Evolutionary conservation across 1,140 invertebrate genomes (phyloP).

Genomic region (Aradophagus sp.): DNA sequence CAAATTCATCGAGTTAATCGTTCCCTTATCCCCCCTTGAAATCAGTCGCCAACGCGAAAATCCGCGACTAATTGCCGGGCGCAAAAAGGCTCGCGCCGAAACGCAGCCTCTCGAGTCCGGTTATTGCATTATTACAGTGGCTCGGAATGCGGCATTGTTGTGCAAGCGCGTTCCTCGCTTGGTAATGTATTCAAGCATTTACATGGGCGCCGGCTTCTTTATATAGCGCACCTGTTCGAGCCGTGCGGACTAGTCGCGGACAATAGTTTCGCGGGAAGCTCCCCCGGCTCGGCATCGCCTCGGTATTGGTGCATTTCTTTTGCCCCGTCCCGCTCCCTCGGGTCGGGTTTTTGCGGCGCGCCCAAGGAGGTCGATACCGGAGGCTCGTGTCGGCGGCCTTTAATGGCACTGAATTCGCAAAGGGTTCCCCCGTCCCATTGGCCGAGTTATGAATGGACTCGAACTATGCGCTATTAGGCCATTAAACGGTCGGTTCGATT

Average conservation of each 20-base stretch:
- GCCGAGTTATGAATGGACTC: constrained; percentile 62
- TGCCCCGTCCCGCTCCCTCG: no score
- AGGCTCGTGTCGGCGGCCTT: constrained; percentile 19
- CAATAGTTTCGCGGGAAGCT: constrained; percentile 29
- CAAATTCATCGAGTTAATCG: no score
- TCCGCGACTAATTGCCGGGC: constrained; percentile 12
- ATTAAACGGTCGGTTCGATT: constrained; percentile 46
- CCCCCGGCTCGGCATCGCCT: neutral
- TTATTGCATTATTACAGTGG: neutral
- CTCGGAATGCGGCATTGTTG: constrained; percentile 1
- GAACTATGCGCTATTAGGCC: constrained; percentile 61
- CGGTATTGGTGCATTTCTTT: constrained; percentile 9
- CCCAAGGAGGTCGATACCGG: constrained; percentile 23
- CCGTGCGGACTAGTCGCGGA: constrained; percentile 7
- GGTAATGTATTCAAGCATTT: constrained; percentile 10
- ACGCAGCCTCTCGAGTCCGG: neutral
- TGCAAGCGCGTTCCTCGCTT: constrained; percentile 5
- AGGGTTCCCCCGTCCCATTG: constrained; percentile 32
- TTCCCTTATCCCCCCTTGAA: no score
- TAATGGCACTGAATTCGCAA: constrained; percentile 32
- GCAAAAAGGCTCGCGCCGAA: neutral
- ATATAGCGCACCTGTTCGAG: constrained; percentile 21
- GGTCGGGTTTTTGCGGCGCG: constrained; percentile 1
- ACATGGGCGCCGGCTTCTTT: constrained; percentile 6
- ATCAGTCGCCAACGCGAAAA: no score